Percentiles rank a stretch among this genome's conserved stretches.
phyloP scores from a whole-genome alignment of 2,113 vertebrate genomes.

The Donacobius atricapilla region DNA sequence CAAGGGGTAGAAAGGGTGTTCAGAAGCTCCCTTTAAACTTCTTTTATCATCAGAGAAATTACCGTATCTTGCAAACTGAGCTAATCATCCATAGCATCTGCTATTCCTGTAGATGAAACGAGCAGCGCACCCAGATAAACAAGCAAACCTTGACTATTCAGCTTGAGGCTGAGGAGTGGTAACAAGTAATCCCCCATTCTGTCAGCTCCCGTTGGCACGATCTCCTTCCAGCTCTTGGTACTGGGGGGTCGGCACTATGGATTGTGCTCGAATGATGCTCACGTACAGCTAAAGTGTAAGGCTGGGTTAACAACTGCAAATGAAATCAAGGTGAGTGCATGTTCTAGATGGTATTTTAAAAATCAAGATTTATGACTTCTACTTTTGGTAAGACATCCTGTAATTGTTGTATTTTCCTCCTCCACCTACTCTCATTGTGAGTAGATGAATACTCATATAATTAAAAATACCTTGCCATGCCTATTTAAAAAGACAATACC shows the following conservation, averaged over 20 bases:
- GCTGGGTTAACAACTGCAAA: neutral
- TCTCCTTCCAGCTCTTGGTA: rapidly evolving
- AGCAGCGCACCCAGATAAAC: neutral
- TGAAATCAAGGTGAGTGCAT: conserved; percentile 25
- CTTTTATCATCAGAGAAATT: neutral
- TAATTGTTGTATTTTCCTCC: conserved; percentile 66
- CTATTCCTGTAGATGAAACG: neutral
- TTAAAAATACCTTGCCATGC: conserved; percentile 24
- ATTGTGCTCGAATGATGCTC: rapidly evolving
- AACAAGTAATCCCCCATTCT: neutral
- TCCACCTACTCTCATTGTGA: conserved; percentile 53
- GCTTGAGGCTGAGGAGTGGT: neutral
- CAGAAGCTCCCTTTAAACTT: neutral
- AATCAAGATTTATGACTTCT: conserved; percentile 13
- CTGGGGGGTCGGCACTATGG: rapidly evolving
- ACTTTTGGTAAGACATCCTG: conserved; percentile 60
- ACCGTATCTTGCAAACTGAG: neutral
- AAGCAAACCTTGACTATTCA: neutral
- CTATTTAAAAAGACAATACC: conserved; percentile 30
- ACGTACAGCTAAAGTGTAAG: neutral
- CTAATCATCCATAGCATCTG: neutral
- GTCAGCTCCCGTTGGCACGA: neutral
- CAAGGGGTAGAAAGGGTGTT: neutral
- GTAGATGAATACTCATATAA: conserved; percentile 16
- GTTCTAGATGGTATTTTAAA: neutral